A percentile compares a stretch with the other conserved stretches of the same genome.
These are phyloP conservation scores for Lumbricus terrestris DNA, from an alignment of 2,888 invertebrate species.

Conservation along the genomic window DNA sequence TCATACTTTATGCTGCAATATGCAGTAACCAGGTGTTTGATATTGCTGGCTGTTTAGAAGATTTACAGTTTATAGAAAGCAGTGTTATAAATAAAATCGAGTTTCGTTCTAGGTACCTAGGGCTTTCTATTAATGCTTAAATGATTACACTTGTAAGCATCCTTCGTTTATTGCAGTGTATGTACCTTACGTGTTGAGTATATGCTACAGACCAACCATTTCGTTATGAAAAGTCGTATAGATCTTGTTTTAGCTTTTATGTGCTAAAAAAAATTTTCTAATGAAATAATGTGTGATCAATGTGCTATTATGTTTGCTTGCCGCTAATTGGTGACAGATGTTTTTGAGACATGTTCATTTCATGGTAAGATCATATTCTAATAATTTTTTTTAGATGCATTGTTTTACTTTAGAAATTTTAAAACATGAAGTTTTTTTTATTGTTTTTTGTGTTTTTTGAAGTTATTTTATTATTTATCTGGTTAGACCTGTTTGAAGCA, in stretches of 20 bases:
- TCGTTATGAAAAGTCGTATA: no score
- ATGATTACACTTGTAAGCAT: no score
- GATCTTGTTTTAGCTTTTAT: background rate
- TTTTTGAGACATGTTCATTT: background rate
- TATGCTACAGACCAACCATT: no score
- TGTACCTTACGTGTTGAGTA: no score
- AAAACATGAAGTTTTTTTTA: background rate
- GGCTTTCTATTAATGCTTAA: no score
- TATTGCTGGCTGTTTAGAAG: no score
- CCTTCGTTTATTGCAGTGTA: no score
- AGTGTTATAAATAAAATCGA: no score
- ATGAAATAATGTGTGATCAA: background rate
- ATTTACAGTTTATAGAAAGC: no score
- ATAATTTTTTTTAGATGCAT: background rate
- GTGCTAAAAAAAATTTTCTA: background rate
- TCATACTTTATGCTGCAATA: no score
- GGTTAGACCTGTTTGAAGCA: background rate
- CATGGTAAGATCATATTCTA: background rate
- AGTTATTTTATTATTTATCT: background rate
- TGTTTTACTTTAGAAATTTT: background rate
- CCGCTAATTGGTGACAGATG: background rate
- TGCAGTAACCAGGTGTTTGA: no score
- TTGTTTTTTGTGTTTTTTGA: background rate
- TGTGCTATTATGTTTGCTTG: background rate
- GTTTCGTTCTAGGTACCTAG: no score